Evolutionary conservation across 2,113 vertebrate genomes (phyloP).

Genomic region (Cyrtonyx montezumae): DNA sequence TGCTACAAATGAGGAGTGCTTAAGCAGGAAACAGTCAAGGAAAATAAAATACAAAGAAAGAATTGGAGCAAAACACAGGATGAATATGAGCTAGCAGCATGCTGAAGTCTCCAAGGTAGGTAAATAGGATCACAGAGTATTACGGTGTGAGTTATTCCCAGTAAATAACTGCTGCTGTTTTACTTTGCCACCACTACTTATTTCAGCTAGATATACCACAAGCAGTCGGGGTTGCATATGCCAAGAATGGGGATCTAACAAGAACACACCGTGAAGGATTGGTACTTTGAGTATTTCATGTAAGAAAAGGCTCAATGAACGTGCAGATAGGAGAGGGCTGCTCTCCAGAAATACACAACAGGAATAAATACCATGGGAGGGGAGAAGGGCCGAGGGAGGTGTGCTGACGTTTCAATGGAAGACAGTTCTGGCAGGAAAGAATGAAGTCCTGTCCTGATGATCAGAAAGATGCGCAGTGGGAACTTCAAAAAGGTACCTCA

Average conservation of each 20-base stretch:
- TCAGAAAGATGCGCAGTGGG: not conserved
- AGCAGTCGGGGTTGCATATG: not conserved
- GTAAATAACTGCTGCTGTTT: not conserved
- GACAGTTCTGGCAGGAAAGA: not conserved
- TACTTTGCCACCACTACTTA: not conserved
- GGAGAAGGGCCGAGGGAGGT: not conserved
- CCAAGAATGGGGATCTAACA: not conserved
- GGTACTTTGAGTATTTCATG: not conserved
- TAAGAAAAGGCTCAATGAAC: not conserved
- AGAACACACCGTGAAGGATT: not conserved
- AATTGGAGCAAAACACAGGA: not conserved
- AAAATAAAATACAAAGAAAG: conserved; percentile 8
- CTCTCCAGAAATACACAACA: not conserved
- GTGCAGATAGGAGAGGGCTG: not conserved
- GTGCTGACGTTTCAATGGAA: not conserved
- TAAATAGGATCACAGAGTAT: not conserved
- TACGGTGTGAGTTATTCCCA: not conserved
- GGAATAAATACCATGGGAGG: not conserved
- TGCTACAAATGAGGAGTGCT: conserved; percentile 32
- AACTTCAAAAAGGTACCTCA: not conserved
- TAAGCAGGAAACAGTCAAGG: not conserved
- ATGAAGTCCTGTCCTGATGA: rapidly evolving
- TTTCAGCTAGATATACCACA: not conserved
- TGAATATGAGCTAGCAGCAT: not conserved
- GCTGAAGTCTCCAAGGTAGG: not conserved